Percentiles rank a stretch among this genome's conserved stretches.
Conservation (phyloP, 2,113 vertebrate species). For the Hemicordylus capensis region DNA sequence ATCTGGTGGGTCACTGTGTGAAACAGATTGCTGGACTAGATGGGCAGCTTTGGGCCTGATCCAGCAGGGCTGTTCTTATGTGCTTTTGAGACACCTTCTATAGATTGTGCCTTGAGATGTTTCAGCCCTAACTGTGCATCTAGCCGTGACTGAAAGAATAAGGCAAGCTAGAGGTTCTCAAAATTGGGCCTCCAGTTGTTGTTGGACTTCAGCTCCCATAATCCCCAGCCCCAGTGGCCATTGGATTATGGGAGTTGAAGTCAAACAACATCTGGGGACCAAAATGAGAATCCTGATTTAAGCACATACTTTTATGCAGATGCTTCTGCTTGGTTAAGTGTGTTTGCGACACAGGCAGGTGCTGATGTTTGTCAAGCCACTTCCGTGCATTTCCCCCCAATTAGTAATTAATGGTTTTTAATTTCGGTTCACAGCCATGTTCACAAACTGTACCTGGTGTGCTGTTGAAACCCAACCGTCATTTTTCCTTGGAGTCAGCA, state of each 20-base stretch:
- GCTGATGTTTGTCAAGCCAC: constrained; percentile 1
- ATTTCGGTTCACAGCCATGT: not conserved
- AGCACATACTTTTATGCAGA: not conserved
- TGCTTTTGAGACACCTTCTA: not conserved
- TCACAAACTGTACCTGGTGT: not conserved
- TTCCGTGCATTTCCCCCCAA: constrained; percentile 47
- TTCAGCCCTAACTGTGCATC: not conserved
- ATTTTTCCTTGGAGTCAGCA: constrained; percentile 14
- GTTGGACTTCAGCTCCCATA: no score
- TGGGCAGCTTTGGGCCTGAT: no score
- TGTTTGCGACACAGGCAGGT: constrained; percentile 7
- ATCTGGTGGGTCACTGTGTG: no score
- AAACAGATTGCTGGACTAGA: no score
- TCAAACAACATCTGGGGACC: no score
- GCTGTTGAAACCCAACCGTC: constrained; percentile 33
- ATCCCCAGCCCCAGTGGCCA: no score
- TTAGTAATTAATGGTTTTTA: constrained; percentile 36
- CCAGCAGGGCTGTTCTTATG: no score
- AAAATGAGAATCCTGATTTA: no score
- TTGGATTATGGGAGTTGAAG: no score
- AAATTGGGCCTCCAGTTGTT: no score
- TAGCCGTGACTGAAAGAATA: not conserved
- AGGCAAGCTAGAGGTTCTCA: no score
- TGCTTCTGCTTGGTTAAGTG: not conserved
- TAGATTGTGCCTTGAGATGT: not conserved